Percentiles rank a stretch among this genome's conserved stretches.
Evolutionary conservation across 2,888 invertebrate species (phyloP).

Genomic region (Pecten maximus): DNA sequence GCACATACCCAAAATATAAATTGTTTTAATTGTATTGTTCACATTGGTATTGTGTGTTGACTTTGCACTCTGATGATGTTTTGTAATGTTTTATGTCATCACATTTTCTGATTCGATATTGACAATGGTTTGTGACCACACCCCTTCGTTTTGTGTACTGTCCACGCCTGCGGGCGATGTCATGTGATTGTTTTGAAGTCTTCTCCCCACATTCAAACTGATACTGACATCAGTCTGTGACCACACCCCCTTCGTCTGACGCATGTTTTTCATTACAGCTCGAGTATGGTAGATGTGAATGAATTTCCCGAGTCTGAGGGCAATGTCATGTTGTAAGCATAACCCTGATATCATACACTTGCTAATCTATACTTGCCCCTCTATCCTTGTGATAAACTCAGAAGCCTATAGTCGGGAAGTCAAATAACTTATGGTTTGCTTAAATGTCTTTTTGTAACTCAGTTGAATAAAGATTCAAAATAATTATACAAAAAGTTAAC

Average conservation of each 20-base stretch:
- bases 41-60: background rate
- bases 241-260: background rate
- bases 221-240: background rate
- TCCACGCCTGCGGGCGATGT: background rate
- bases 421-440: no score
- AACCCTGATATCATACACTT: conserved; percentile 21
- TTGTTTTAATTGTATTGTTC: no score
- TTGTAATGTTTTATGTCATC: no score
- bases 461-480: no score
- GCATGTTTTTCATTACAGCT: conserved; percentile 68
- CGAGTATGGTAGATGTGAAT: conserved; percentile 73
- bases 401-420: no score
- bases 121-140: background rate
- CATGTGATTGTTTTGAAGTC: no score
- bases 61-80: background rate
- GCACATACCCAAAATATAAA: no score
- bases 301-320: conserved; percentile 62
- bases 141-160: background rate
- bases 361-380: background rate
- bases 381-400: background rate
- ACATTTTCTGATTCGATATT: background rate
- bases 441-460: no score
- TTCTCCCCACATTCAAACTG: background rate
- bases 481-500: no score
- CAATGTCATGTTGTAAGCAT: conserved; percentile 64